Conservation (phyloP, 2,888 invertebrate genomes). For the Agriotes lineatus region DNA sequence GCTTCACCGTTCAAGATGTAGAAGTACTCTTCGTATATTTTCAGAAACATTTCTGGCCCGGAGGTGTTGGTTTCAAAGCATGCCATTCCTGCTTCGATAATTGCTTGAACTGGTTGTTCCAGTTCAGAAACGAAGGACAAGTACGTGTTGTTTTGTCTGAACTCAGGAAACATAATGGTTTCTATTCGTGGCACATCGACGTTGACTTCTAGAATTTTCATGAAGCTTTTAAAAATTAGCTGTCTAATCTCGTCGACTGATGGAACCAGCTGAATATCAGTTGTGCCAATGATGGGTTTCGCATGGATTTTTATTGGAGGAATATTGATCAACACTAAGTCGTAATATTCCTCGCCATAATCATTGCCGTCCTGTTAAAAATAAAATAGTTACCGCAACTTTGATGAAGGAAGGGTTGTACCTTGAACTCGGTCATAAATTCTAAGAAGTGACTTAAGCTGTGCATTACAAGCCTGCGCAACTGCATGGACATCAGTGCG, state of each 20-base stretch:
- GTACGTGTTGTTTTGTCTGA: conserved; percentile 51
- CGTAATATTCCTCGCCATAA: conserved; percentile 71
- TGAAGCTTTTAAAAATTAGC: conserved; percentile 71
- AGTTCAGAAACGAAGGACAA: conserved; percentile 68
- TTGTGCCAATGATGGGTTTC: conserved; percentile 62
- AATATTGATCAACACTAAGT: conserved; percentile 72
- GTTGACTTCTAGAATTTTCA: conserved; percentile 73
- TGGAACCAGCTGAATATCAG: conserved; percentile 71
- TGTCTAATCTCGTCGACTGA: conserved; percentile 68
- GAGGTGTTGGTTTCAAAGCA: conserved; percentile 69
- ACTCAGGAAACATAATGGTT: conserved; percentile 73
- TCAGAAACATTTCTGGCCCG: conserved; percentile 74
- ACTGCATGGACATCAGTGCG: conserved; percentile 83
- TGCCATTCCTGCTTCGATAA: conserved; percentile 67
- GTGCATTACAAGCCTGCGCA: conserved; percentile 77
- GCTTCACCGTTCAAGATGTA: conserved; percentile 76
- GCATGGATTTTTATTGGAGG: conserved; percentile 70
- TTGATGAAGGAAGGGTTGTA: conserved; percentile 51
- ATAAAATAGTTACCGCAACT: neutral
- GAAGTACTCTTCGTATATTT: conserved; percentile 70
- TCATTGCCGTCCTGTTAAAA: conserved; percentile 72
- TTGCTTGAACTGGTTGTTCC: conserved; percentile 69
- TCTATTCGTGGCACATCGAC: conserved; percentile 74
- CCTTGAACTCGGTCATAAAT: conserved; percentile 74
- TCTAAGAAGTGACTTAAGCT: conserved; percentile 77